Percentiles rank a stretch among this genome's conserved stretches.
phyloP scores from a whole-genome alignment of 2,888 invertebrate genomes.

The Clunio marinus region DNA sequence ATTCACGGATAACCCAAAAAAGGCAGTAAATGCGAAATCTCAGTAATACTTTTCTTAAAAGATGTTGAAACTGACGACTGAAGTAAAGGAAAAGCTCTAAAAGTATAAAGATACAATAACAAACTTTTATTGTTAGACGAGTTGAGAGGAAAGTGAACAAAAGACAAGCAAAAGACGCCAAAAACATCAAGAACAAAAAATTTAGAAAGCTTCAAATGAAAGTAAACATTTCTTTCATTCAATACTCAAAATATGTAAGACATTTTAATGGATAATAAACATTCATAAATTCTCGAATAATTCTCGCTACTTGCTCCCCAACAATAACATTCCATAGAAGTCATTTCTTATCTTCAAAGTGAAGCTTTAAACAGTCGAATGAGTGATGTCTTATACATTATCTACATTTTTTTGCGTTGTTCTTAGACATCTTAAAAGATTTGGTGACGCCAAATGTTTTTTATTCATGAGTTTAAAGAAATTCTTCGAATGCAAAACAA shows the following conservation, averaged over 20 bases:
- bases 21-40: not conserved
- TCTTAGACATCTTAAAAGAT: too few relatives aligned
- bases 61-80: not conserved
- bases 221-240: not conserved
- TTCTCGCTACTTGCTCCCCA: not conserved
- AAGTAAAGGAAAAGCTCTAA: not conserved
- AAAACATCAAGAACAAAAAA: not conserved
- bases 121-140: too few relatives aligned
- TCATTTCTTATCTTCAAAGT: not conserved
- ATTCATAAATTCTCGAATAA: conserved; percentile 13
- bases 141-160: not conserved
- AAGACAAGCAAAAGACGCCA: not conserved
- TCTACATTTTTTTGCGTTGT: too few relatives aligned
- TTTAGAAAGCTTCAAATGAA: not conserved
- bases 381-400: too few relatives aligned
- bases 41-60: not conserved
- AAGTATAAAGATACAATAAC: too few relatives aligned
- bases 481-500: too few relatives aligned
- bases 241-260: not conserved
- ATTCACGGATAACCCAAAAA: not conserved
- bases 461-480: too few relatives aligned
- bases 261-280: conserved; percentile 33
- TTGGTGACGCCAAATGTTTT: too few relatives aligned
- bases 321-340: not conserved
- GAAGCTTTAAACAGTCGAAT: not conserved